phyloP scores from a whole-genome alignment of 1,140 invertebrate species.

The Laodelphax striatellus region DNA sequence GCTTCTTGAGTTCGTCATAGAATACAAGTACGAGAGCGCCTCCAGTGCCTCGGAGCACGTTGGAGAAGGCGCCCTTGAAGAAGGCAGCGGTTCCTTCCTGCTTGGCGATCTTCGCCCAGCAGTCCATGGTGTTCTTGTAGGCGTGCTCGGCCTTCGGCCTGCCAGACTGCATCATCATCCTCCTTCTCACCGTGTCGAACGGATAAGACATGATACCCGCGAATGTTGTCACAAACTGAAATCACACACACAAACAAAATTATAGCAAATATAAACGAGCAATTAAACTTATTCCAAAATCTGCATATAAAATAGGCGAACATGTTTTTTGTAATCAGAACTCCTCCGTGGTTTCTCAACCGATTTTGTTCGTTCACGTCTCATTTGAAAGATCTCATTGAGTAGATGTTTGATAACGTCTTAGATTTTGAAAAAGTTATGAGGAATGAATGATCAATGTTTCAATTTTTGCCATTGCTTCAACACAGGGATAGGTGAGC shows the following conservation, averaged over 20 bases:
- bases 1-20: constrained; percentile 63
- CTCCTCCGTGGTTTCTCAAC: too few relatives aligned
- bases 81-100: constrained; percentile 54
- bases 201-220: constrained; percentile 77
- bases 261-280: too few relatives aligned
- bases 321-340: too few relatives aligned
- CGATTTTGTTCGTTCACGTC: too few relatives aligned
- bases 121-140: constrained; percentile 62
- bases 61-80: constrained; percentile 75
- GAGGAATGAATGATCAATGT: too few relatives aligned
- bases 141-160: constrained; percentile 49
- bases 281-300: too few relatives aligned
- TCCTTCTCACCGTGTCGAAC: constrained; percentile 77
- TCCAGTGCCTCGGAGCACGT: constrained; percentile 65
- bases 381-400: too few relatives aligned
- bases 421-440: too few relatives aligned
- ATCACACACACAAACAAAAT: constrained; percentile 12
- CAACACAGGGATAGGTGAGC: too few relatives aligned
- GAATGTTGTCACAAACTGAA: constrained; percentile 53
- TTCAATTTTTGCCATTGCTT: too few relatives aligned
- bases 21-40: constrained; percentile 66
- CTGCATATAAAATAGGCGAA: too few relatives aligned
- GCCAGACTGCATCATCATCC: constrained; percentile 85
- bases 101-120: constrained; percentile 55
- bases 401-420: too few relatives aligned